Base-by-base conservation (phyloP, 2,888 invertebrate species). In the Polydrusus tereticollis region DNA sequence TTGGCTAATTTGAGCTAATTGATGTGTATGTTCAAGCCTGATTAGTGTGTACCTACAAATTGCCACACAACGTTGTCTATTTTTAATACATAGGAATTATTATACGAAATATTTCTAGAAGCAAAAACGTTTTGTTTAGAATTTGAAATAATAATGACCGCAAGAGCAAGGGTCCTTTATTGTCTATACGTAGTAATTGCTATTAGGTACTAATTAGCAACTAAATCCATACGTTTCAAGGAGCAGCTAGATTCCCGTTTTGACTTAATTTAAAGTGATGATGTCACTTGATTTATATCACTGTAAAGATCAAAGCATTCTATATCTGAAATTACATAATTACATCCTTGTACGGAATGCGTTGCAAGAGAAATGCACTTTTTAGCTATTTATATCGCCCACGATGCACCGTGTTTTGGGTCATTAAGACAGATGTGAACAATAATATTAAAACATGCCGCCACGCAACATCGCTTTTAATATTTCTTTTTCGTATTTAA, bases 271-370 rank as follows among this genome's bases (percentile, higher is more conserved):
- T 45, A 6, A 58, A 67, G 23, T 59, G 58, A 52, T 69, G 69
- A 69, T 63, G 69, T 69, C 69, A 63, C 41, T 10, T 41, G 50
- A 20, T 43, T 14, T 58, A 21, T 36, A 58, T 58, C 36, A 58
- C 36, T 23, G 64, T 29, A 23, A 58, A 70, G 70, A 70, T 70
- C 64, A 70, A 70, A 70, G 50, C 71, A 45, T 66, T 60, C 23
- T 26, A 67, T 67, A 63, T 63, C 33, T 63, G 16, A 41, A 72
- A 72, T 72, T 72, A 63, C 67, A 67, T 72, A 72, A 72, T 67
- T 67, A 62, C 67, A 72, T 72, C 72, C 72, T 72, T 72, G 55
- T 72, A 72, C 43, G 72, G 67, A 67, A 72, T 67, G 72, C 29
- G 33, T 18, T 21, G 62, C 14, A 38, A 62, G 69, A 60, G 68